A percentile compares a stretch with the other conserved stretches of the same genome.
Conservation (phyloP, 2,113 vertebrate genomes). For the Chamaea fasciata region DNA sequence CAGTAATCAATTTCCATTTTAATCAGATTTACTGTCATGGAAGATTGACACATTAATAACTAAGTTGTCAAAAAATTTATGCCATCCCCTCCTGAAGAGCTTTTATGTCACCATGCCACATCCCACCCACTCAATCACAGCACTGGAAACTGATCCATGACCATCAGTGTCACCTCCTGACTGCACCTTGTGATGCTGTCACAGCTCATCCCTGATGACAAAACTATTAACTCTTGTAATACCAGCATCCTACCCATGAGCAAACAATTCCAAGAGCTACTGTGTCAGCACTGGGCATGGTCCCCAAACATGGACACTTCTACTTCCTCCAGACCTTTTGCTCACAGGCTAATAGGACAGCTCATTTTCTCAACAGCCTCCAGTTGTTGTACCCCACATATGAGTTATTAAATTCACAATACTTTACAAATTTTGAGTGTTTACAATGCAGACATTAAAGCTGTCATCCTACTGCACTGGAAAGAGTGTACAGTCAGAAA, state of each 20-base stretch:
- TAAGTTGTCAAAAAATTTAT: background rate
- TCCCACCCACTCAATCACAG: background rate
- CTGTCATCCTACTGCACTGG: background rate
- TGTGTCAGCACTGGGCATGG: background rate
- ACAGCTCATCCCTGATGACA: background rate
- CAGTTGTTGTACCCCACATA: accelerated
- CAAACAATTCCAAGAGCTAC: background rate
- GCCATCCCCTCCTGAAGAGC: background rate
- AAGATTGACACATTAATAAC: background rate
- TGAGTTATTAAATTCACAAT: background rate
- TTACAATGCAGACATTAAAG: background rate
- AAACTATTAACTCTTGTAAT: background rate
- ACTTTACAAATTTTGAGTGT: background rate
- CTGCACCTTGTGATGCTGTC: background rate
- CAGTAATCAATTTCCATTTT: background rate
- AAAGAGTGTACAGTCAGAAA: background rate
- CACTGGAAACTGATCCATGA: background rate
- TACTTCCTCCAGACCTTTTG: background rate
- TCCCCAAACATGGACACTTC: background rate
- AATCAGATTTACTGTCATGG: background rate
- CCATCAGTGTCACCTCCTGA: background rate
- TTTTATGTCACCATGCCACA: background rate
- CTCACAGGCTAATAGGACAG: background rate
- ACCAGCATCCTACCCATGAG: background rate
- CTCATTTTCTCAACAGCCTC: background rate